These are phyloP conservation scores for Tigriopus californicus DNA, from an alignment of 2,888 invertebrate species.

Conservation along the genomic window DNA sequence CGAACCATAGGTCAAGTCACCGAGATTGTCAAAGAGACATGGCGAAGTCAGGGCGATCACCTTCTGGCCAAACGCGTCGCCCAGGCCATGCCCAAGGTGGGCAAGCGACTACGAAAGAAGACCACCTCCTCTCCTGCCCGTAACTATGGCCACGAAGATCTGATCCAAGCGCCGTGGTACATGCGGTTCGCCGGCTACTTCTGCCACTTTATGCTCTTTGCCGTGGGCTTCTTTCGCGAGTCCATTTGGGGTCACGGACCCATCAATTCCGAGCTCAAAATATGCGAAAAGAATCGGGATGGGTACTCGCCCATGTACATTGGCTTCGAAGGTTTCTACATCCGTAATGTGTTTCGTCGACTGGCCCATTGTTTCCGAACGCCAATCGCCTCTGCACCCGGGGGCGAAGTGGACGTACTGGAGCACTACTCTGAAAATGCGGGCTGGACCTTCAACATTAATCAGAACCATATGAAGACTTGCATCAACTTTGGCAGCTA, in stretches of 20 bases:
- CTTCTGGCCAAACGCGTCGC: too few species aligned
- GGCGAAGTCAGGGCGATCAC: too few species aligned
- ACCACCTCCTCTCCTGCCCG: too few species aligned
- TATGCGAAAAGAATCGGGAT: constrained; percentile 31
- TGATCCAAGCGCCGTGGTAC: too few species aligned
- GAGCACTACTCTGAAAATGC: constrained; percentile 66
- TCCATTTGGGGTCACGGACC: constrained; percentile 38
- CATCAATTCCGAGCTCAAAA: constrained; percentile 21
- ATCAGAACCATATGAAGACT: constrained; percentile 47
- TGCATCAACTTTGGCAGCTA: constrained; percentile 93
- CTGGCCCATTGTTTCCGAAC: constrained; percentile 89
- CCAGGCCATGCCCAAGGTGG: too few species aligned
- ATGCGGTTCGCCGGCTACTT: constrained; percentile 33
- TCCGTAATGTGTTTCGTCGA: constrained; percentile 74
- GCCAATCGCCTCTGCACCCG: constrained; percentile 83
- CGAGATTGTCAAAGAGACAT: too few species aligned
- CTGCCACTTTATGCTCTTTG: constrained; percentile 75
- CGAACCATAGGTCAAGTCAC: too few species aligned
- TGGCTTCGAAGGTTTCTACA: constrained; percentile 71
- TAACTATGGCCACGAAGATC: too few species aligned
- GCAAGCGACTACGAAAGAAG: too few species aligned
- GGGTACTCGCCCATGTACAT: constrained; percentile 66
- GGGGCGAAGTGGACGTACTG: constrained; percentile 63
- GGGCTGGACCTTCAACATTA: constrained; percentile 79
- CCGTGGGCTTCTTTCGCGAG: constrained; percentile 83